Evolutionary conservation across 2,797 vertebrate genomes (phyloP).

Genomic region (Simalia tracyae): DNA sequence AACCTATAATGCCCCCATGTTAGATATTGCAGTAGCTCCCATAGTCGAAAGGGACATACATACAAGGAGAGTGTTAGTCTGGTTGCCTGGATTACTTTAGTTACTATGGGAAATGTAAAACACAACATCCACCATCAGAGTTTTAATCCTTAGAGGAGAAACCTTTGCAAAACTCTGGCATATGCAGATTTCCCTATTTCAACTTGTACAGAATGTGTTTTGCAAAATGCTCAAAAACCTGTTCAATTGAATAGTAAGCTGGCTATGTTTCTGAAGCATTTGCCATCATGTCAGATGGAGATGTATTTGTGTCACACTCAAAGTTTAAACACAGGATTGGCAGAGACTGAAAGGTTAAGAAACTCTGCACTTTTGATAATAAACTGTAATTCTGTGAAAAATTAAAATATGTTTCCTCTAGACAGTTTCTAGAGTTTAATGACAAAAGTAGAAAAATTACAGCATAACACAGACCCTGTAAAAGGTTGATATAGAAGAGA

Average conservation of each 20-base stretch:
- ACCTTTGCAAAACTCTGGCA: background rate
- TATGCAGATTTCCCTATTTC: background rate
- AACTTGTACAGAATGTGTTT: background rate
- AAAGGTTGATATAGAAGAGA: background rate
- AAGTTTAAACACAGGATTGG: conserved; percentile 31
- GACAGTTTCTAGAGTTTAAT: background rate
- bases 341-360: conserved; percentile 6
- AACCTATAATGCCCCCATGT: background rate
- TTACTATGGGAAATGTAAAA: background rate
- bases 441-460: background rate
- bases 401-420: background rate
- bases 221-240: background rate
- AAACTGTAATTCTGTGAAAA: background rate
- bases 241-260: background rate
- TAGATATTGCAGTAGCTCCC: background rate
- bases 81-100: background rate
- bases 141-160: background rate
- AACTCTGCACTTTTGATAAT: conserved; percentile 17
- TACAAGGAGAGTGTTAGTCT: background rate
- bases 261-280: background rate
- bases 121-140: background rate
- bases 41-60: background rate
- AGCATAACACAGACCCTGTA: background rate
- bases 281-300: conserved; percentile 1
- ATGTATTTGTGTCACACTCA: conserved; percentile 25